These are phyloP conservation scores for Grus americana DNA, from an alignment of 2,113 vertebrate genomes.

Conservation along the genomic window DNA sequence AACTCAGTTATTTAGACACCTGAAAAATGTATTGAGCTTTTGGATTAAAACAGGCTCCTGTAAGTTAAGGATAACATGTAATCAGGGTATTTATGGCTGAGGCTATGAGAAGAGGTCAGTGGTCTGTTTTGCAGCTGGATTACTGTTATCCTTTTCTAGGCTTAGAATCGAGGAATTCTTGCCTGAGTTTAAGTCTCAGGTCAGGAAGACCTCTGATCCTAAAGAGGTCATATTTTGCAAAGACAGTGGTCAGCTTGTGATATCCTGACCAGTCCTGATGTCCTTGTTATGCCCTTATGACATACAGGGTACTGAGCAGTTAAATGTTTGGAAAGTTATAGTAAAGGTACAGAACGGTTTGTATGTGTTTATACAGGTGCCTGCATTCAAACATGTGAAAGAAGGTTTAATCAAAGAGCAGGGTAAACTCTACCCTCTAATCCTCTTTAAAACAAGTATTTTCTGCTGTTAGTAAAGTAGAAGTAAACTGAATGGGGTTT, in stretches of 20 bases:
- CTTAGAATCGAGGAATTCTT: neutral
- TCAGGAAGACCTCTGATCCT: neutral
- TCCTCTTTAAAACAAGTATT: neutral
- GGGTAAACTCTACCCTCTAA: neutral
- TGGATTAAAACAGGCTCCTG: rapidly evolving
- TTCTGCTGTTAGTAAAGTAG: neutral
- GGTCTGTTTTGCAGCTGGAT: neutral
- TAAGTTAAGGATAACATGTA: rapidly evolving
- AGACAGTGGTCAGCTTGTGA: neutral
- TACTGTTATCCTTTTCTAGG: neutral
- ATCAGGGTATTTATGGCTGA: neutral
- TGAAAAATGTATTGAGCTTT: neutral
- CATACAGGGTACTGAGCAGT: neutral
- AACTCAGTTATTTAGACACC: neutral
- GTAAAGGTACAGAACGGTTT: neutral
- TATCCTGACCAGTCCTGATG: neutral
- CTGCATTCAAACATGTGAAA: neutral
- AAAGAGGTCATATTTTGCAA: neutral
- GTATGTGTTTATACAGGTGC: neutral
- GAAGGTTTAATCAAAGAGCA: neutral
- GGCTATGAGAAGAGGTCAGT: neutral
- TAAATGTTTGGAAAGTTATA: neutral
- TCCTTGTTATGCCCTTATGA: neutral
- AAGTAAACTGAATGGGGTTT: neutral
- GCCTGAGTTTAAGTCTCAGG: neutral